Conservation (phyloP, 2,888 invertebrate species). For the Drosophila mettleri region DNA sequence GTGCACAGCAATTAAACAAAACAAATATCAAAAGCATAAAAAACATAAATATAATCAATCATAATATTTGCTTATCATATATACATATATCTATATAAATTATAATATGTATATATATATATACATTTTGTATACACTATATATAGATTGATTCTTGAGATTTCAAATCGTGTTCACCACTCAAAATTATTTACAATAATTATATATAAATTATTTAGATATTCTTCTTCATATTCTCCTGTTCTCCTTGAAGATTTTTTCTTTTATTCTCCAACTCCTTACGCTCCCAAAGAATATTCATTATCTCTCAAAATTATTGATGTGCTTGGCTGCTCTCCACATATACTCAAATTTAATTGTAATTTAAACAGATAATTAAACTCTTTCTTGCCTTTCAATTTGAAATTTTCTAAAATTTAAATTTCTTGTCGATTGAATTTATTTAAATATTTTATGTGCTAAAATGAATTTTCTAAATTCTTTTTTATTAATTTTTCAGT, state of each 20-base stretch:
- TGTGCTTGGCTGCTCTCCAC: no score
- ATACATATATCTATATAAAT: not conserved
- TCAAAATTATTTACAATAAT: not conserved
- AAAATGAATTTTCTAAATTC: not conserved
- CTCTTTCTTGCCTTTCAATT: no score
- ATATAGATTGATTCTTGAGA: not conserved
- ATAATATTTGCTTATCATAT: not conserved
- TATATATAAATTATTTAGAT: not conserved
- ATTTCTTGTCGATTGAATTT: no score
- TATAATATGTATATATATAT: not conserved
- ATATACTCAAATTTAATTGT: no score
- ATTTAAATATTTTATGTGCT: no score
- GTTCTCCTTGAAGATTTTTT: not conserved
- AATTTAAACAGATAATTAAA: no score
- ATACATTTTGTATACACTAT: no score
- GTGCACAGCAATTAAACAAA: constrained; percentile 22
- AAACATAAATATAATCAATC: constrained; percentile 11
- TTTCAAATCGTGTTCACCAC: not conserved
- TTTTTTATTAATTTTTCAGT: not conserved
- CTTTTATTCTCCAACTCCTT: not conserved
- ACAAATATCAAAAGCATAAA: constrained; percentile 17
- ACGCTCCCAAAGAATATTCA: not conserved
- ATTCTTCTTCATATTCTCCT: no score
- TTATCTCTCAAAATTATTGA: not conserved
- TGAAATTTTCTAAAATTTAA: no score